phyloP scores from a whole-genome alignment of 2,888 invertebrate species.

The Dicranocentrus wangi region DNA sequence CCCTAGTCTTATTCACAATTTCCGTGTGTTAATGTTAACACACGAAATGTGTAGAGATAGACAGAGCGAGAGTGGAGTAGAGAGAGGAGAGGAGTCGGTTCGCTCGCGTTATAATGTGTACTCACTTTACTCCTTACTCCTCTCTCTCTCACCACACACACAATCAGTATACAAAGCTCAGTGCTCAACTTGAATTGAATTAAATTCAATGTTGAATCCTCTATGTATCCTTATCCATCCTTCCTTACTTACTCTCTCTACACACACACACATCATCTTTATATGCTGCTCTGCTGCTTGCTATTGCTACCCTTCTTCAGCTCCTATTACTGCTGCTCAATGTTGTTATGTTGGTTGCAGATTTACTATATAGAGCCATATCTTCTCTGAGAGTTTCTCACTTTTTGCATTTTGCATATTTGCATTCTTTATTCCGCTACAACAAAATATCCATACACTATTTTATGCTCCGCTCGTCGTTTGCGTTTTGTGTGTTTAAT shows the following conservation, averaged over 20 bases:
- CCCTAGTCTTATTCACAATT: too few relatives aligned
- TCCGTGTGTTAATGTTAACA: too few relatives aligned
- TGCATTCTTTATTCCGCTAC: constrained; percentile 49
- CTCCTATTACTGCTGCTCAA: neutral
- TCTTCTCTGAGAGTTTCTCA: constrained; percentile 5
- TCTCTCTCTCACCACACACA: too few relatives aligned
- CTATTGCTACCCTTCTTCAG: neutral
- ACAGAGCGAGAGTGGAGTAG: too few relatives aligned
- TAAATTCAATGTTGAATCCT: constrained; percentile 4
- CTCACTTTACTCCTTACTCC: too few relatives aligned
- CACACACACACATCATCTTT: constrained; percentile 3
- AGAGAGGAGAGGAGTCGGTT: too few relatives aligned
- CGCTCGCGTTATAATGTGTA: too few relatives aligned
- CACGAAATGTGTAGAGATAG: too few relatives aligned
- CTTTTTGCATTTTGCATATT: constrained; percentile 52
- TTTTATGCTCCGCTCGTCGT: constrained; percentile 22
- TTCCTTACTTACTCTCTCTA: too few relatives aligned
- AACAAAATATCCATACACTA: constrained; percentile 13
- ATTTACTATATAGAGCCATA: neutral
- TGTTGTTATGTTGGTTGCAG: constrained; percentile 13
- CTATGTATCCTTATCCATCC: neutral
- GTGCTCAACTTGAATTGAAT: neutral
- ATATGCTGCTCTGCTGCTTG: neutral
- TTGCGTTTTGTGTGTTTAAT: constrained; percentile 1
- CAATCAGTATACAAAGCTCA: too few relatives aligned